A percentile compares a stretch with the other conserved stretches of the same genome.
Evolutionary conservation across 2,888 invertebrate species (phyloP).

Genomic region (Oscheius sp.): DNA sequence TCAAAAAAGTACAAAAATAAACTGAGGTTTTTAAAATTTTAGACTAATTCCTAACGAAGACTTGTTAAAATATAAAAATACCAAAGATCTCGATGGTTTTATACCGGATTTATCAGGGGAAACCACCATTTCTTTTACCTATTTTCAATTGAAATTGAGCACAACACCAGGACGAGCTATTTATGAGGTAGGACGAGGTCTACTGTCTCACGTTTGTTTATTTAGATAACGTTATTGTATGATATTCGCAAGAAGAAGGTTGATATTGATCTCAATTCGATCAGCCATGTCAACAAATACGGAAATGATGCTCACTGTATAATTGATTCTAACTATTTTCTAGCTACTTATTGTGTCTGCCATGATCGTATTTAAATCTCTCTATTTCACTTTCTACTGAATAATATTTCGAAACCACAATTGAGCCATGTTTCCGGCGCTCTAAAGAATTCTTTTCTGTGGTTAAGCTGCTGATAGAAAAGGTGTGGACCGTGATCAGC

Average conservation of each 20-base stretch:
- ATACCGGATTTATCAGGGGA: slow-evolving; percentile 83
- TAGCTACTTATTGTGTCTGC: slow-evolving; percentile 72
- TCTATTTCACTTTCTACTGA: too few relatives aligned
- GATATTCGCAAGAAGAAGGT: slow-evolving; percentile 40
- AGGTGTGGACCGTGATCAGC: too few relatives aligned
- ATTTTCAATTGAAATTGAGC: slow-evolving; percentile 85
- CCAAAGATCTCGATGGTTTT: slow-evolving; percentile 86
- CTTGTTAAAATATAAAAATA: slow-evolving; percentile 70
- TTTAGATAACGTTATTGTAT: slow-evolving; percentile 62
- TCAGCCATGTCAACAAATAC: slow-evolving; percentile 86
- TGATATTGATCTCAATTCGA: slow-evolving; percentile 80
- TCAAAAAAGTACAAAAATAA: slow-evolving; percentile 40
- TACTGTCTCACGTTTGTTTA: too few relatives aligned
- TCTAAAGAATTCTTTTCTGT: too few relatives aligned
- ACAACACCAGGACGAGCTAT: slow-evolving; percentile 83
- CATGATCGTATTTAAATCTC: slow-evolving; percentile 61
- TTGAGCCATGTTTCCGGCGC: too few relatives aligned
- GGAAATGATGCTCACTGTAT: slow-evolving; percentile 86
- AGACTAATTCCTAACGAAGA: slow-evolving; percentile 79
- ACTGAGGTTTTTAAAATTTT: slow-evolving; percentile 6
- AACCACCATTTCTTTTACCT: slow-evolving; percentile 78
- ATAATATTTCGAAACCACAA: too few relatives aligned
- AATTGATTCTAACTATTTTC: slow-evolving; percentile 74
- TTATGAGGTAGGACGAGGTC: slow-evolving; percentile 82
- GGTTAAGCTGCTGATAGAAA: too few relatives aligned